These are phyloP conservation scores for Cyclina sinensis DNA, from an alignment of 1,140 invertebrate species.

Conservation along the genomic window DNA sequence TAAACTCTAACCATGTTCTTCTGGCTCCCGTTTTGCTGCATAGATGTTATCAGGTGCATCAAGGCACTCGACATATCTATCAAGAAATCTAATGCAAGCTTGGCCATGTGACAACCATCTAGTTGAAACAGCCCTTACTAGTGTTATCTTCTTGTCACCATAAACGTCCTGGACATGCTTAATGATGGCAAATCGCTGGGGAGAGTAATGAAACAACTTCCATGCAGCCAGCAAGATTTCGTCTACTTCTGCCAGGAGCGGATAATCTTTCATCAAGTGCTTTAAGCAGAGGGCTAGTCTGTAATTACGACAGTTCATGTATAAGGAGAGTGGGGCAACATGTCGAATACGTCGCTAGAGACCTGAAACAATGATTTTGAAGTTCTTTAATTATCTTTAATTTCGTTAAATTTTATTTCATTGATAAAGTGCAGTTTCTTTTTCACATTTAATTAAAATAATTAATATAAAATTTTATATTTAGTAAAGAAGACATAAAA, in stretches of 20 bases:
- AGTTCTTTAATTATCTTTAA: no score
- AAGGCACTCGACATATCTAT: no score
- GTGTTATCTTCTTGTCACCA: background rate
- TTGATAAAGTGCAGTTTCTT: no score
- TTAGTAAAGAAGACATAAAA: no score
- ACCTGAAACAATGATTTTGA: no score
- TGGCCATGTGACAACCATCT: slow-evolving; percentile 11
- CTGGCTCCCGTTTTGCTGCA: no score
- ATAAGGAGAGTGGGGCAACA: slow-evolving; percentile 5
- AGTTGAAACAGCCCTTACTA: slow-evolving; percentile 5
- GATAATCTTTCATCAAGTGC: slow-evolving; percentile 22
- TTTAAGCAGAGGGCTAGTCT: slow-evolving; percentile 28
- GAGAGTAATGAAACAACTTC: slow-evolving; percentile 52
- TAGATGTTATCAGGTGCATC: no score
- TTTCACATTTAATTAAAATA: no score
- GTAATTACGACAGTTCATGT: slow-evolving; percentile 40
- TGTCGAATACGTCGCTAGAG: slow-evolving; percentile 27
- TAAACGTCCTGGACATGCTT: slow-evolving; percentile 15
- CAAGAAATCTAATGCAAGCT: background rate
- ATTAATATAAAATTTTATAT: no score
- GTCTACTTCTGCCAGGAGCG: slow-evolving; percentile 17
- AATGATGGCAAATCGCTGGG: slow-evolving; percentile 15
- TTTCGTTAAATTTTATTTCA: no score
- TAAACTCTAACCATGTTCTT: no score
- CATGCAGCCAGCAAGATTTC: slow-evolving; percentile 20